phyloP scores from a whole-genome alignment of 2,113 vertebrate genomes.

The Syngnathus typhle region DNA sequence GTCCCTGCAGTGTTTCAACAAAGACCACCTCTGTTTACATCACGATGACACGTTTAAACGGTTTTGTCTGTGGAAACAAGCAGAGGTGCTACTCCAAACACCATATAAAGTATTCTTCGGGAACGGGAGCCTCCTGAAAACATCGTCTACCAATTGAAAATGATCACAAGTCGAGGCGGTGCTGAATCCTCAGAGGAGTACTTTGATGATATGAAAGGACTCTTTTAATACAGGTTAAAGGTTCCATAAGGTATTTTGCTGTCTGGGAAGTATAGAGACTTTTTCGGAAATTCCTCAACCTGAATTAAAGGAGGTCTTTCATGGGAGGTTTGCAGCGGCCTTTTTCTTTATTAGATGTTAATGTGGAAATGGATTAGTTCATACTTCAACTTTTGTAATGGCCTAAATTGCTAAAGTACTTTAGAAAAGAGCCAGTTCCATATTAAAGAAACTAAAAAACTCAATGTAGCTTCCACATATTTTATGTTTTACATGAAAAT shows the following conservation, averaged over 20 bases:
- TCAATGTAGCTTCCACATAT: neutral
- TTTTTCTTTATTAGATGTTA: constrained; percentile 5
- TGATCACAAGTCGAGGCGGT: neutral
- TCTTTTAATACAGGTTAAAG: constrained; percentile 27
- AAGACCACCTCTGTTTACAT: constrained; percentile 2
- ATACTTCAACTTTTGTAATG: constrained; percentile 7
- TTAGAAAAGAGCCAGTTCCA: neutral
- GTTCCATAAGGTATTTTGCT: constrained; percentile 27
- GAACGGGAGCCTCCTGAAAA: neutral
- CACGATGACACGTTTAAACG: neutral
- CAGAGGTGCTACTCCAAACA: constrained; percentile 1
- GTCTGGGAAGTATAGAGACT: constrained; percentile 23
- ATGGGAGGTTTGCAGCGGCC: constrained; percentile 19
- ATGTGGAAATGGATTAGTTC: constrained; percentile 22
- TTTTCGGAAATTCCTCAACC: constrained; percentile 34
- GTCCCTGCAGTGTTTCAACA: neutral
- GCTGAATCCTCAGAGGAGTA: neutral
- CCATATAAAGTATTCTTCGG: neutral
- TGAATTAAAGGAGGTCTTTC: constrained; percentile 46
- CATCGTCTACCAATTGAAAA: neutral
- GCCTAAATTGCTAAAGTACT: neutral
- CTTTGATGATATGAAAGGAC: constrained; percentile 27
- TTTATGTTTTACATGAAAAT: too few relatives aligned
- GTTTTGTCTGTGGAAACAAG: neutral
- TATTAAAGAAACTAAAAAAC: neutral